phyloP scores from a whole-genome alignment of 2,797 vertebrate genomes.

The Antrozous pallidus region DNA sequence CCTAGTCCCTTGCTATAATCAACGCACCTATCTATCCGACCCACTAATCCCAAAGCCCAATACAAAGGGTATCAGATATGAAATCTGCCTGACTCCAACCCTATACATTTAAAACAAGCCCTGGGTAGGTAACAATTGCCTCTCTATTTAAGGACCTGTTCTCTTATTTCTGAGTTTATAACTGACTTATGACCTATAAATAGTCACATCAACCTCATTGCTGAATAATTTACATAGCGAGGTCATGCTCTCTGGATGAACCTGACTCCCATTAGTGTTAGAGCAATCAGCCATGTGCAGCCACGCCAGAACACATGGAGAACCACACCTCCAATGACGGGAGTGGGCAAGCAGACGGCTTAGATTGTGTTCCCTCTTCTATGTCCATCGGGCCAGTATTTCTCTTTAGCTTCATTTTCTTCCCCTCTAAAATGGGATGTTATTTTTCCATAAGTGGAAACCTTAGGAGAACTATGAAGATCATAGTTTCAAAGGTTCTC shows the following conservation, averaged over 20 bases:
- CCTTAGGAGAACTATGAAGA: background rate
- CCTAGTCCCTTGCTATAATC: background rate
- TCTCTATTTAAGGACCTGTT: constrained; percentile 56
- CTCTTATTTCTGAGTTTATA: constrained; percentile 74
- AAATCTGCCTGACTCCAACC: background rate
- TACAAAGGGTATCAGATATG: background rate
- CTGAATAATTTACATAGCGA: constrained; percentile 72
- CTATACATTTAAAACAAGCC: constrained; percentile 48
- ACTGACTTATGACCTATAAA: constrained; percentile 76
- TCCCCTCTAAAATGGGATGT: constrained; percentile 28
- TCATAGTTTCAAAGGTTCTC: background rate
- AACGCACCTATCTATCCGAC: background rate
- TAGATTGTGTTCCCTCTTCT: background rate
- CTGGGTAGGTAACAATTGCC: constrained; percentile 34
- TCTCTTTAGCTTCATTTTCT: background rate
- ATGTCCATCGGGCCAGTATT: background rate
- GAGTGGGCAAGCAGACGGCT: background rate
- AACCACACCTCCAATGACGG: background rate
- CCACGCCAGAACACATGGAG: background rate
- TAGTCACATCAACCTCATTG: constrained; percentile 60
- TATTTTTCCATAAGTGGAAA: background rate
- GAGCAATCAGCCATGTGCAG: background rate
- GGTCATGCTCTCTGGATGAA: constrained; percentile 67
- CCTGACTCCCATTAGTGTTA: constrained; percentile 59
- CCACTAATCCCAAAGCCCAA: background rate